Evolutionary conservation across 1,140 invertebrate species (phyloP), one percentile per base, ranked within the genome.

Genomic region (Antheraea pernyi): DNA sequence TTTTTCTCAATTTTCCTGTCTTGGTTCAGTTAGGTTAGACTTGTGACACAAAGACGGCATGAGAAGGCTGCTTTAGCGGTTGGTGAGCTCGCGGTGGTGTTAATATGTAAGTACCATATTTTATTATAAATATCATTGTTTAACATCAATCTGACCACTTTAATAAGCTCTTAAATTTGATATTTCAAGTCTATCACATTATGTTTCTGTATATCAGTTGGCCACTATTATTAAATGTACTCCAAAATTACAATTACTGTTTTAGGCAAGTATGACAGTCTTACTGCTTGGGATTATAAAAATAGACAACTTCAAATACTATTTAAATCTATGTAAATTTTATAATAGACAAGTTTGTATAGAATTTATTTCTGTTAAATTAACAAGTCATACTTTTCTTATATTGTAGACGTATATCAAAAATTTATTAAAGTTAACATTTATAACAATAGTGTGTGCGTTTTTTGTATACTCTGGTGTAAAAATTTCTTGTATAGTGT

Each of bases 351-450:
- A 37, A 63, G 61, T 37, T 63, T 53, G 46, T 53, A 53, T 53
- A 53, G 13, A 10, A 0, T 53, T 9, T 37, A 63, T 36, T 30
- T 42, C 39, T n/a, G 30, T 22, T 63, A 37, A 9, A 36, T 63
- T 37, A 13, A n/a, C 5, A 37, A 37, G 37, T 69, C 39, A 65
- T 30, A 68, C 58, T 65, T 70, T 59, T 42, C 63, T 67, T 75
- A 68, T 48, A 76, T 76, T 80, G 71, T 80, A 82, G 75, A 81
- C 48, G 67, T 69, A 70, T 80, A 82, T 80, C 74, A 78, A 82
- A 82, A 70, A 58, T 70, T 0, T 9, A 9, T 42, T 42, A 69
- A 67, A 60, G 19, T 60, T 60, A 64, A 64, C 67, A 67, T 64
- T 73, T 74, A 70, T 61, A 65, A 48, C 9, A 19, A 42, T 65